A percentile compares a stretch with the other conserved stretches of the same genome.
Conservation (phyloP, 2,888 invertebrate genomes). For the Mythimna lalbum region DNA sequence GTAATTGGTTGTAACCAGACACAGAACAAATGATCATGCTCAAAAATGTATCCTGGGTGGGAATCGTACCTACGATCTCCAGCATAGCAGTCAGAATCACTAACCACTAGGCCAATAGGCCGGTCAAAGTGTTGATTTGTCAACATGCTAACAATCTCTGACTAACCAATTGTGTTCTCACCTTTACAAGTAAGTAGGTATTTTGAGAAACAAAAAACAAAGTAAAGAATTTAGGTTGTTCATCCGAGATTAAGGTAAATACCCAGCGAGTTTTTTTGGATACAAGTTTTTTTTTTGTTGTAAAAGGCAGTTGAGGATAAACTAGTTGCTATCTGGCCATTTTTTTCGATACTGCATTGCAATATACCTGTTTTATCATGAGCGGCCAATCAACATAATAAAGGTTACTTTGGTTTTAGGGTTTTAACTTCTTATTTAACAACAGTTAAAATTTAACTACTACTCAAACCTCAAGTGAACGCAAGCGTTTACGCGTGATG, state of each 20-base stretch:
- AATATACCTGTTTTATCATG: neutral
- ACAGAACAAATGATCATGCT: too few species aligned
- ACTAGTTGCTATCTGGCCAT: constrained; percentile 22
- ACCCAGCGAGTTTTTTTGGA: neutral
- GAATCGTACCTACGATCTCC: too few species aligned
- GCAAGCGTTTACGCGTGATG: too few species aligned
- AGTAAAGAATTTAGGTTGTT: constrained; percentile 1
- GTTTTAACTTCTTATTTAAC: neutral
- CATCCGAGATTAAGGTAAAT: constrained; percentile 8
- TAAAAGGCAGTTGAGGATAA: constrained; percentile 6
- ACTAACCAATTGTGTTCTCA: neutral
- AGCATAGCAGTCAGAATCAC: too few species aligned
- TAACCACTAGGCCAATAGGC: too few species aligned
- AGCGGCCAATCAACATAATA: neutral
- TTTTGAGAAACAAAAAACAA: constrained; percentile 1
- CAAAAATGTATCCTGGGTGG: too few species aligned
- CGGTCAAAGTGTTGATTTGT: neutral
- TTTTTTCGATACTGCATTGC: neutral
- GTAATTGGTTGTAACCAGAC: too few species aligned
- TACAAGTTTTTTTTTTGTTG: constrained; percentile 4
- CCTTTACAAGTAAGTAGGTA: neutral
- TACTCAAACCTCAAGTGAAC: too few species aligned
- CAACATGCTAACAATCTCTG: neutral
- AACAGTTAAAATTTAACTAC: neutral
- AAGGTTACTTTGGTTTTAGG: neutral